Conservation (phyloP, 1,140 invertebrate species). For the Drosophila subpulchrella region DNA sequence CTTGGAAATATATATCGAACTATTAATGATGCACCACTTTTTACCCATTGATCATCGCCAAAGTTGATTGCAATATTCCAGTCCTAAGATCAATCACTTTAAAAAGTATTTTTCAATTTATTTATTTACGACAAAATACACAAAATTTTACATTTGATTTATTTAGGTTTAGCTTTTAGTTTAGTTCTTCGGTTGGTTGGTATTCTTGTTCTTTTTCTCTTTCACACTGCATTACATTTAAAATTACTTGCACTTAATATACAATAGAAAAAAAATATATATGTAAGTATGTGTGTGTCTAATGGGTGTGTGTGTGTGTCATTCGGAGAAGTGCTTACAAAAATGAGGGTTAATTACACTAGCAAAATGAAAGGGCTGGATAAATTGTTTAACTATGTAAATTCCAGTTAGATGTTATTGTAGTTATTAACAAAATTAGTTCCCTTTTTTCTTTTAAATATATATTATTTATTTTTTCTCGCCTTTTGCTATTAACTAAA, state of each 20-base stretch:
- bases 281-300: slow-evolving; percentile 28
- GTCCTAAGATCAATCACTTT: background rate
- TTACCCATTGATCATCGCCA: no score
- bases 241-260: slow-evolving; percentile 67
- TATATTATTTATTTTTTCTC: slow-evolving; percentile 21
- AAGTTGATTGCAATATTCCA: no score
- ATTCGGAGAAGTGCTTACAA: slow-evolving; percentile 26
- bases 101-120: slow-evolving; percentile 57
- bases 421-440: slow-evolving; percentile 24
- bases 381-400: slow-evolving; percentile 67
- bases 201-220: slow-evolving; percentile 32
- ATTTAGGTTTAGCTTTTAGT: slow-evolving; percentile 64
- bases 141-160: slow-evolving; percentile 78
- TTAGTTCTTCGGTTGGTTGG: slow-evolving; percentile 51
- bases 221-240: slow-evolving; percentile 52
- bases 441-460: slow-evolving; percentile 3
- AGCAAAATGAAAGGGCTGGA: slow-evolving; percentile 42
- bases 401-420: slow-evolving; percentile 50
- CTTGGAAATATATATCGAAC: no score
- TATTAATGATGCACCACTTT: no score
- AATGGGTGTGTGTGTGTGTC: slow-evolving; percentile 30
- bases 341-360: slow-evolving; percentile 51
- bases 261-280: slow-evolving; percentile 71
- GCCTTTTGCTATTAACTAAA: slow-evolving; percentile 58
- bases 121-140: slow-evolving; percentile 82